phyloP scores from a whole-genome alignment of 2,113 vertebrate genomes.

The Otis tarda region DNA sequence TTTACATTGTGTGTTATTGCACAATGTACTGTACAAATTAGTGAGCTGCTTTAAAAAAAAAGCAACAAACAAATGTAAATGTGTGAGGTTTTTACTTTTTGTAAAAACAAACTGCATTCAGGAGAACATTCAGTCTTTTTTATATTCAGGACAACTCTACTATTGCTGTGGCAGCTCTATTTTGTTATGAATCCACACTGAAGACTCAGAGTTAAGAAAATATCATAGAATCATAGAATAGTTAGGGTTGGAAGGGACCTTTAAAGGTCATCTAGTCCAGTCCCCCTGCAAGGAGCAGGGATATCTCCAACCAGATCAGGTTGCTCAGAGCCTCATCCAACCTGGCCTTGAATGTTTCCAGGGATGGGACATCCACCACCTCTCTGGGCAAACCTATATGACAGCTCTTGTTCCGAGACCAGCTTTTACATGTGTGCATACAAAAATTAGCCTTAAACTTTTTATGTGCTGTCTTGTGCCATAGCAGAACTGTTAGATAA shows the following conservation, averaged over 20 bases:
- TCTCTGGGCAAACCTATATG: too few species aligned
- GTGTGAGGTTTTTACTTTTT: not conserved
- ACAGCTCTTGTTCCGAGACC: not conserved
- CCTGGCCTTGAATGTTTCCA: too few species aligned
- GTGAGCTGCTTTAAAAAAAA: constrained; percentile 39
- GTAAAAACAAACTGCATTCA: not conserved
- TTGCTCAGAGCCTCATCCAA: too few species aligned
- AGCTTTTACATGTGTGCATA: not conserved
- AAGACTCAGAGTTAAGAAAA: constrained; percentile 9
- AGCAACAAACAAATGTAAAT: not conserved
- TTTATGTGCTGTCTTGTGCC: constrained; percentile 15
- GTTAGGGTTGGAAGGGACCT: too few species aligned
- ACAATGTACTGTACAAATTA: constrained; percentile 42
- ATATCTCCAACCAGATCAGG: too few species aligned
- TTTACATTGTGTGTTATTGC: constrained; percentile 10
- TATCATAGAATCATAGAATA: not conserved
- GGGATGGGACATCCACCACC: too few species aligned
- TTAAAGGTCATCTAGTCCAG: too few species aligned
- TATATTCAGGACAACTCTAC: not conserved
- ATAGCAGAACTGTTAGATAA: not conserved
- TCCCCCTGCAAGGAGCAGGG: too few species aligned
- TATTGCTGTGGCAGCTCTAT: constrained; percentile 34
- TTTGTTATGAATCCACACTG: not conserved
- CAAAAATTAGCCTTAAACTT: constrained; percentile 58
- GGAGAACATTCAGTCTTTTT: constrained; percentile 5